Evolutionary conservation across 2,113 vertebrate species (phyloP).

Genomic region (Tragelaphus imberbis): DNA sequence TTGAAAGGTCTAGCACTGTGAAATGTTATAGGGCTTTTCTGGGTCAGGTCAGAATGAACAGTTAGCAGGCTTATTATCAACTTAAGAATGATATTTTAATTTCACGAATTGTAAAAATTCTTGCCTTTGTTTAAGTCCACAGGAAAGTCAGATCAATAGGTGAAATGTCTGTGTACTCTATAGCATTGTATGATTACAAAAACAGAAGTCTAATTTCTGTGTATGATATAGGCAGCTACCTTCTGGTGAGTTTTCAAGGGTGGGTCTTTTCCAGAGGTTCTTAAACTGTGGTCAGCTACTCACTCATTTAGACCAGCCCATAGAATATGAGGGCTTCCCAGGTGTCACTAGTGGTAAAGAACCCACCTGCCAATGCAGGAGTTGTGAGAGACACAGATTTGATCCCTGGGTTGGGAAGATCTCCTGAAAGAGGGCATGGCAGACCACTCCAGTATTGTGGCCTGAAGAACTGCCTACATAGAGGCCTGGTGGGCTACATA

Average conservation of each 20-base stretch:
- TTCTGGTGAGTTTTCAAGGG: not conserved
- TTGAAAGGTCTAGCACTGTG: constrained; percentile 50
- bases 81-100: constrained; percentile 58
- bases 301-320: not conserved
- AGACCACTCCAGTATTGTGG: not conserved
- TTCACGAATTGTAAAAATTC: constrained; percentile 38
- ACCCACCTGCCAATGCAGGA: not conserved
- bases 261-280: not conserved
- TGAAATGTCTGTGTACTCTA: not conserved
- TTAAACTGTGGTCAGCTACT: not conserved
- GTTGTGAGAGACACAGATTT: not conserved
- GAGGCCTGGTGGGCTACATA: not conserved
- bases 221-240: not conserved
- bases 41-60: constrained; percentile 53
- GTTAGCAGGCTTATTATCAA: constrained; percentile 53
- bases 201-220: not conserved
- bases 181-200: not conserved
- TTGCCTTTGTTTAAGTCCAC: not conserved
- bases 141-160: not conserved
- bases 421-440: not conserved
- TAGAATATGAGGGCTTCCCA: not conserved
- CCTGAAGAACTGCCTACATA: not conserved
- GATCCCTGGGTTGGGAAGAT: not conserved
- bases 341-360: not conserved
- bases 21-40: constrained; percentile 40